These are phyloP conservation scores for Nautilus pompilius DNA, from an alignment of 1,140 invertebrate genomes.

Conservation along the genomic window DNA sequence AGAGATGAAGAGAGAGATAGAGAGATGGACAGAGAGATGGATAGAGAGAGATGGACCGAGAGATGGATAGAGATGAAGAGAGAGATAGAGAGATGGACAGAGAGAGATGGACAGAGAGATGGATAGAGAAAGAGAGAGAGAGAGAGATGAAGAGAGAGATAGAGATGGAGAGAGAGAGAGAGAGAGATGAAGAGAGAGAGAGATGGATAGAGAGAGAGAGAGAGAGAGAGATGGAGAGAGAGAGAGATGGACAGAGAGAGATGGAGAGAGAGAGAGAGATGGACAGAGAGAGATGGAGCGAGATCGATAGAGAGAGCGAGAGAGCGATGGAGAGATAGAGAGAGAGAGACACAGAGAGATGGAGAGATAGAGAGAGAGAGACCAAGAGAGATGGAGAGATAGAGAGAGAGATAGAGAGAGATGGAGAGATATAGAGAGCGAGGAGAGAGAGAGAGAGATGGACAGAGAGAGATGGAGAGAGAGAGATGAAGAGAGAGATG, in stretches of 20 bases:
- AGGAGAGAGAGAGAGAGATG: neutral
- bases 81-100: neutral
- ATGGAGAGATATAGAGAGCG: neutral
- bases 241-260: neutral
- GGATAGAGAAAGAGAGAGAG: neutral
- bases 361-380: neutral
- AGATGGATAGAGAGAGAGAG: neutral
- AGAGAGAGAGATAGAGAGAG: neutral
- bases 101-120: neutral
- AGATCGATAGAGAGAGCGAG: neutral
- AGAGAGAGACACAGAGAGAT: neutral
- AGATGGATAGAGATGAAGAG: neutral
- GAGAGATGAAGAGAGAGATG: neutral
- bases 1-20: neutral
- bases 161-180: neutral
- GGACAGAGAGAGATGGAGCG: neutral
- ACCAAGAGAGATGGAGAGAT: neutral
- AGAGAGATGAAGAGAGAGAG: neutral
- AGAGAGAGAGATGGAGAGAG: neutral
- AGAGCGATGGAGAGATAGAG: neutral
- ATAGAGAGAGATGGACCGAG: neutral
- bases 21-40: neutral
- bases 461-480: neutral
- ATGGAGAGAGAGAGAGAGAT: no score
- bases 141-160: neutral